Base-by-base conservation (phyloP, 2,113 vertebrate genomes). In the Reinhardtius hippoglossoides region DNA sequence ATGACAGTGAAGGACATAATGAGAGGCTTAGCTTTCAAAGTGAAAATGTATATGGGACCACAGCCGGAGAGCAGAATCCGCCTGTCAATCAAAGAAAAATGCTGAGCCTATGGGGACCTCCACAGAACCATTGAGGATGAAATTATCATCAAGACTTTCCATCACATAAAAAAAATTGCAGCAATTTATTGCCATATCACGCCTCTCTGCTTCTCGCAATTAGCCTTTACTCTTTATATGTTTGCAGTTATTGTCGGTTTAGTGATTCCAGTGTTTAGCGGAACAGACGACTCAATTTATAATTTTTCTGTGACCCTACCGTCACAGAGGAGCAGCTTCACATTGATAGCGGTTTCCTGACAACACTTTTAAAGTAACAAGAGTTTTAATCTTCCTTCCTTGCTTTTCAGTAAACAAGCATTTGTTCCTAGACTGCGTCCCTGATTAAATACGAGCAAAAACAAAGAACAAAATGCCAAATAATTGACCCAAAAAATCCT, bases 1-100 rank as follows among this genome's bases (percentile, higher is more conserved):
- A 84, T 76, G 83, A 65, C 71, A 67, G 37, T 72, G 73, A 75
- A 77, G 74, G 75, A 89, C 67, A 87, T 78, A 78, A 87, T 86
- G 63, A 82, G 62, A 68, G 61, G 71, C 81, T 86, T 81, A 61
- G 42, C 70, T 85, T 85, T 89, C 56, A 82, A 75, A 84, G 82
- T 72, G 73, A 61, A 86, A 71, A 75, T 81, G 13, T 81, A 52
- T 74, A 48, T 76, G 68, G 66, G 75, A 83, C 83, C 71, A 78
- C 73, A 85, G 85, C 74, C 35, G 58, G 77, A 70, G 78, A 65
- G 65, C 20, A 55, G 59, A 71, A 67, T 60, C 35, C 46, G 13
- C 42, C 63, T 76, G 74, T 85, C 88, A 70, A 8, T 89, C 81
- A 79, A 23, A 44, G 55, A 9, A 50, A 78, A 78, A 74, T 20